These are phyloP conservation scores for Sarcophaga bullata DNA, from an alignment of 1,140 invertebrate species.

Conservation along the genomic window DNA sequence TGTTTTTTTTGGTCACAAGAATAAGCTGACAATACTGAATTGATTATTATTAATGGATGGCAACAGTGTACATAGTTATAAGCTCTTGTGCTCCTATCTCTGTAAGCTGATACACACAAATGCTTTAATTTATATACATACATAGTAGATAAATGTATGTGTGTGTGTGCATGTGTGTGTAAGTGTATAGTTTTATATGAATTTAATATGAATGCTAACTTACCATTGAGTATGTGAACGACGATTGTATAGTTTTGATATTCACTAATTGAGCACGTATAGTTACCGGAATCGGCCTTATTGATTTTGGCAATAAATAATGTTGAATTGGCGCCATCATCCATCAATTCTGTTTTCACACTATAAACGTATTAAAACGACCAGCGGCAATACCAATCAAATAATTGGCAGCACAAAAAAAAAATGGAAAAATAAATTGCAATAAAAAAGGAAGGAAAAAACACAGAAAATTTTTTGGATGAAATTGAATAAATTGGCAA, in stretches of 20 bases:
- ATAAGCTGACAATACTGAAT: no score
- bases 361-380: slow-evolving; percentile 62
- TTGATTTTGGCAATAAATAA: slow-evolving; percentile 79
- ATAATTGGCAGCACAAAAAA: background rate
- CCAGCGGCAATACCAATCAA: no score
- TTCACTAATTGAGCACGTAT: slow-evolving; percentile 77
- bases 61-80: no score
- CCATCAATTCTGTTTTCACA: slow-evolving; percentile 80
- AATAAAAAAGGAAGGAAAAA: background rate
- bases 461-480: background rate
- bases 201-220: slow-evolving; percentile 49
- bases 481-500: slow-evolving; percentile 31
- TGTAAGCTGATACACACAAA: no score
- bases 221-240: slow-evolving; percentile 80
- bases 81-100: no score
- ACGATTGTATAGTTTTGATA: slow-evolving; percentile 75
- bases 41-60: no score
- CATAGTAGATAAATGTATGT: background rate
- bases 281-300: slow-evolving; percentile 80
- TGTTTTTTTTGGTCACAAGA: no score
- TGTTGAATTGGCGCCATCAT: slow-evolving; percentile 79
- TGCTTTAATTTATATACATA: no score
- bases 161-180: background rate
- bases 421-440: background rate
- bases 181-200: background rate